Base-by-base conservation (phyloP, 1,140 invertebrate species). In the Papilio polyxenes region DNA sequence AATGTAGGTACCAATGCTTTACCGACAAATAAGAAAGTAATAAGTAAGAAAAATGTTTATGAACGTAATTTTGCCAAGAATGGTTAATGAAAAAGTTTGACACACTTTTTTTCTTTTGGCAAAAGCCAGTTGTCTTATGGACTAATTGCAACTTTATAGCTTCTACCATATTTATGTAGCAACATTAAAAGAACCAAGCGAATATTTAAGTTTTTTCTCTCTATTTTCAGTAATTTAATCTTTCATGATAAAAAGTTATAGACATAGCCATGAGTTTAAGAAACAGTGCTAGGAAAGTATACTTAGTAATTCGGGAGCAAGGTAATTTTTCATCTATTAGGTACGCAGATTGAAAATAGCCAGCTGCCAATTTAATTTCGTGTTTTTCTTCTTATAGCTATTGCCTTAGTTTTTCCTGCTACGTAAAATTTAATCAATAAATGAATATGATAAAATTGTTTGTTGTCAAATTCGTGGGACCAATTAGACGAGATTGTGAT, bases 11-110 rank as follows among this genome's bases (percentile, higher is more conserved):
- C 51, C 7, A 2, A 44, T 7, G 51, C 53, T 72, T 40, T 37
- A 40, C 65, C 5, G 23, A 72, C 65, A 72, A 72, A 72, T 72
- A 72, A 72, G 31, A 72, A 72, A 72, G 17, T 72, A 72, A 72
- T 72, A 72, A 40, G 23, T 72, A 72, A 40, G 31, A 72, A 72
- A 72, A 72, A 72, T 72, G 65, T 72, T 72, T 72, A 72, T 72
- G 13, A 40, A 13, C 65, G 31, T 72, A 72, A 72, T 15, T 37
- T 72, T 37, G 13, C 31, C 65, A 72, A 72, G 13, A 72, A 72
- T 72, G 31, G 65, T 37, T 72, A 72, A 15, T 65, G 23, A 72
- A 72, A 72, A 72, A 72, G 31, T 37, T 72, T 72, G 65, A 65
- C 62, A 65, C 3, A 72, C 10, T 37, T 72, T 15, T 56, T 56